Percentiles rank a stretch among this genome's conserved stretches.
phyloP scores from a whole-genome alignment of 2,888 invertebrate genomes.

The Leptinotarsa tumamoca region DNA sequence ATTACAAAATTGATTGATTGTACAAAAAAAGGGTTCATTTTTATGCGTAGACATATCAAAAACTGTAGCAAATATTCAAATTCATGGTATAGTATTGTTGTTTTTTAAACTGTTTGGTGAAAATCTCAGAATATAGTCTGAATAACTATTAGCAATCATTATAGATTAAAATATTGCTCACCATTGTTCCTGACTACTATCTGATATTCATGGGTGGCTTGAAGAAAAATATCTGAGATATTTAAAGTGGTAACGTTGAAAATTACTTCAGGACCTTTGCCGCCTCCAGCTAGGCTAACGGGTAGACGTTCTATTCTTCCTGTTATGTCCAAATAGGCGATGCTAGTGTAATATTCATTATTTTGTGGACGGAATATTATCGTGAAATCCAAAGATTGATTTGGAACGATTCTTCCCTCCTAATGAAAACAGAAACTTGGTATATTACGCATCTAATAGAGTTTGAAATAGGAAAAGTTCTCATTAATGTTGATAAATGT shows the following conservation, averaged over 20 bases:
- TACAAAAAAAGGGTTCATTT: too few species aligned
- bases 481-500: too few species aligned
- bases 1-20: too few species aligned
- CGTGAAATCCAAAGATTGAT: slow-evolving; percentile 68
- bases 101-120: too few species aligned
- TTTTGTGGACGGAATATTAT: slow-evolving; percentile 71
- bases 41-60: too few species aligned
- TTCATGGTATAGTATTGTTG: too few species aligned
- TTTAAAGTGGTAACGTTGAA: slow-evolving; percentile 72
- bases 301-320: slow-evolving; percentile 70
- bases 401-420: slow-evolving; percentile 74
- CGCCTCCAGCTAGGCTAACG: slow-evolving; percentile 69
- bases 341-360: slow-evolving; percentile 68
- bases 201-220: slow-evolving; percentile 73
- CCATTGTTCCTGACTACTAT: slow-evolving; percentile 71
- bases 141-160: neutral
- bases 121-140: neutral
- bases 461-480: too few species aligned
- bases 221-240: slow-evolving; percentile 71
- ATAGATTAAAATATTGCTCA: slow-evolving; percentile 51
- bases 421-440: slow-evolving; percentile 50
- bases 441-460: too few species aligned
- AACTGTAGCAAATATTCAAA: too few species aligned
- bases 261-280: slow-evolving; percentile 71
- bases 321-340: slow-evolving; percentile 72